Percentiles rank a stretch among this genome's conserved stretches.
Conservation (phyloP, 2,888 invertebrate species). For the Endomychus coccineus region DNA sequence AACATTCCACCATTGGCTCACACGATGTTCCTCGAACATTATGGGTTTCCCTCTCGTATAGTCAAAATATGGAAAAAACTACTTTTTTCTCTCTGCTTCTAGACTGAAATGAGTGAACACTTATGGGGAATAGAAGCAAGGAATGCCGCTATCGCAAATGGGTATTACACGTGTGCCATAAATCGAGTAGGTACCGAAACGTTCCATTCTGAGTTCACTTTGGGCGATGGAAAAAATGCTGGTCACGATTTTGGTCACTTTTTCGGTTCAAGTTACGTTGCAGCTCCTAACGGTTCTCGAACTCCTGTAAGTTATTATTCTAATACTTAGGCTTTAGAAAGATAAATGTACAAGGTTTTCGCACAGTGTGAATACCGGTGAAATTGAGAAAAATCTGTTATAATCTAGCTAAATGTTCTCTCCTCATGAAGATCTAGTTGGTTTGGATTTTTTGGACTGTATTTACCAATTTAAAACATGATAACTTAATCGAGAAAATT, state of each 20-base stretch:
- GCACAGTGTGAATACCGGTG: too few relatives aligned
- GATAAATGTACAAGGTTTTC: too few relatives aligned
- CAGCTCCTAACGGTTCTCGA: conserved; percentile 87
- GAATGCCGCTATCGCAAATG: conserved; percentile 92
- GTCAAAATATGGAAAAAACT: background rate
- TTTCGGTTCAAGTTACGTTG: conserved; percentile 91
- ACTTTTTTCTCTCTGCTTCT: background rate
- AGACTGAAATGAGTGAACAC: conserved; percentile 85
- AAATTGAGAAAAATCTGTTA: too few relatives aligned
- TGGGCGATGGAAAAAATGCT: conserved; percentile 69
- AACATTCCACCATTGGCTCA: too few relatives aligned
- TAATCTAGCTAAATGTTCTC: too few relatives aligned
- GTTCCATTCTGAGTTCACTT: conserved; percentile 76
- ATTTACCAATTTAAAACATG: too few relatives aligned
- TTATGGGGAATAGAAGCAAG: conserved; percentile 94
- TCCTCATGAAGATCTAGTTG: too few relatives aligned
- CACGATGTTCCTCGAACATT: too few relatives aligned
- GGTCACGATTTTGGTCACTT: conserved; percentile 83
- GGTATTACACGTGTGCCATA: conserved; percentile 84
- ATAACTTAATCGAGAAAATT: too few relatives aligned
- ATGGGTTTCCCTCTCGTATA: too few relatives aligned
- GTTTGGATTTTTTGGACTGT: too few relatives aligned
- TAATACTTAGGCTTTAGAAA: too few relatives aligned
- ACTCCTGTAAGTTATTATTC: conserved; percentile 69
- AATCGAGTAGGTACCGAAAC: conserved; percentile 91